Evolutionary conservation across 2,113 vertebrate species (phyloP).

Genomic region (Tinamus guttatus): DNA sequence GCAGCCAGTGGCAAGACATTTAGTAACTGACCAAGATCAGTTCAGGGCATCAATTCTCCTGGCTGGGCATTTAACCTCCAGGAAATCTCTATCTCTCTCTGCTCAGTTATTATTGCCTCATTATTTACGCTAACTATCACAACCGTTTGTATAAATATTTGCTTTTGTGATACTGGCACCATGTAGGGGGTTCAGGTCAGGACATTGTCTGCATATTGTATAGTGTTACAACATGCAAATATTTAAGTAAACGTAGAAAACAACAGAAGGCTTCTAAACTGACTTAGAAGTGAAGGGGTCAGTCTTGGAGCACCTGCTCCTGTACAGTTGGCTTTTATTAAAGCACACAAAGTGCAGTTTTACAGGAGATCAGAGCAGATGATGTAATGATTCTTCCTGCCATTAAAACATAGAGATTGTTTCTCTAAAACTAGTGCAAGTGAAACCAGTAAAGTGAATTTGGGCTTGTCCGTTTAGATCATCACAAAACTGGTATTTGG

Average conservation of each 20-base stretch:
- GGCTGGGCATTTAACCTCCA: neutral
- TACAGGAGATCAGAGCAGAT: constrained; percentile 14
- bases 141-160: constrained; percentile 65
- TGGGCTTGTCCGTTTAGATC: neutral
- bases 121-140: constrained; percentile 53
- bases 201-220: constrained; percentile 34
- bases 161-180: constrained; percentile 49
- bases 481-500: neutral
- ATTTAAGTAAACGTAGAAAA: constrained; percentile 23
- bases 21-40: neutral
- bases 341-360: neutral
- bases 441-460: neutral
- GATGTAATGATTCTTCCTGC: constrained; percentile 26
- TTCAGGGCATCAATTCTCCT: constrained; percentile 7
- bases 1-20: neutral
- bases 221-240: constrained; percentile 9
- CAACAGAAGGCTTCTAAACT: neutral
- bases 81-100: neutral
- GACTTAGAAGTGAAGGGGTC: neutral
- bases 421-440: neutral
- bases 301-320: constrained; percentile 15
- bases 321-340: constrained; percentile 28
- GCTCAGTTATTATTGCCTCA: constrained; percentile 27
- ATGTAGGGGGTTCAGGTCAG: constrained; percentile 59
- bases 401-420: neutral